These are phyloP conservation scores for Gorsachius goisagi DNA, from an alignment of 2,113 vertebrate genomes.

Conservation along the genomic window DNA sequence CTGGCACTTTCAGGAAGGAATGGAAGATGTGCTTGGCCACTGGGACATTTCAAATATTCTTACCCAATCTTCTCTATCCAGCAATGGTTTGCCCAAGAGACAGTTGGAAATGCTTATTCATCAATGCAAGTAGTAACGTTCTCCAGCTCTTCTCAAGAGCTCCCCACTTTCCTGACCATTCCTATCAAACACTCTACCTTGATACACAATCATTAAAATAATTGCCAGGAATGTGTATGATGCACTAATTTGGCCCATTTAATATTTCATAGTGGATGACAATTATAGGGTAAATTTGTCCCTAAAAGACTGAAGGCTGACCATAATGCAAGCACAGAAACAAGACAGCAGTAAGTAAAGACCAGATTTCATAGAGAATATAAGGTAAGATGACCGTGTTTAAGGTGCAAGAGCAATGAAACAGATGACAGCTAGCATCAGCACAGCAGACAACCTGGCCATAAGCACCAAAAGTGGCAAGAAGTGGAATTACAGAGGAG, in stretches of 20 bases:
- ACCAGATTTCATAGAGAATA: background rate
- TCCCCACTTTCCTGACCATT: background rate
- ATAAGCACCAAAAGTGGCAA: background rate
- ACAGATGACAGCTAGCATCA: background rate
- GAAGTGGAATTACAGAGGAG: background rate
- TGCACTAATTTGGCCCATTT: background rate
- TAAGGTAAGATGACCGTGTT: background rate
- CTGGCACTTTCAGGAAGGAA: background rate
- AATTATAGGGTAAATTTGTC: background rate
- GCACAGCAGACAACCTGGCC: background rate
- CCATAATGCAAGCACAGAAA: background rate
- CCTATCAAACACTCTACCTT: background rate
- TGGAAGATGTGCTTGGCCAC: background rate
- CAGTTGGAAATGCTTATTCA: background rate
- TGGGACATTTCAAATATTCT: background rate
- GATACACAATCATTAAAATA: background rate
- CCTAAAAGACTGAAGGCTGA: background rate
- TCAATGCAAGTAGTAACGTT: background rate
- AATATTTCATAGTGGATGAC: background rate
- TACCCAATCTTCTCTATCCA: background rate
- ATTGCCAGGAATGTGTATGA: background rate
- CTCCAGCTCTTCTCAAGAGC: background rate
- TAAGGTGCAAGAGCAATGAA: background rate
- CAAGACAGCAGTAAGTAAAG: background rate
- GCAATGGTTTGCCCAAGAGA: background rate